Base-by-base conservation (phyloP, 1,140 invertebrate genomes). In the Orchesella cincta region DNA sequence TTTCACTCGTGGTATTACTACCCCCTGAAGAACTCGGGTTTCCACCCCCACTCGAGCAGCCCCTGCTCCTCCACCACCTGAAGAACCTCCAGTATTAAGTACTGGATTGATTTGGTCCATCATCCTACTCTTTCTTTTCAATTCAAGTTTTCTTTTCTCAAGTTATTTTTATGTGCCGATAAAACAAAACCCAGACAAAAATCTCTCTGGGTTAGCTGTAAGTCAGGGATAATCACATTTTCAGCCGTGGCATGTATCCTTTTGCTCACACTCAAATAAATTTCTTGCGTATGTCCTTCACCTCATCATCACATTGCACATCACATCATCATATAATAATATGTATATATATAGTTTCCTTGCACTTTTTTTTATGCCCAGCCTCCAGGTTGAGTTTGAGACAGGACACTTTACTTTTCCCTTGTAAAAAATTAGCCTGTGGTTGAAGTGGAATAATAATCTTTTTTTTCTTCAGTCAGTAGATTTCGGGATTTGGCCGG, bases 341-440 rank as follows among this genome's bases (percentile, higher is more conserved):
- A n/a, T n/a, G n/a, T n/a, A n/a, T n/a, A n/a, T n/a, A n/a, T n/a
- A n/a, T n/a, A n/a, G n/a, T n/a, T n/a, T n/a, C n/a, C n/a, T n/a
- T n/a, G 54, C 16, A n/a, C 54, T 62, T 62, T 67, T 8, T 67
- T 33, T 33, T 31, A 12, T 31, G 26, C 31, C 33, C 62, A 12
- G 29, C 62, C 3, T 67, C 62, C 23, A 14, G 8, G 12, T 67
- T 26, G 5, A n/a, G n/a, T n/a, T n/a, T n/a, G n/a, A n/a, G n/a
- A n/a, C n/a, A n/a, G n/a, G n/a, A n/a, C n/a, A n/a, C n/a, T n/a
- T n/a, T n/a, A n/a, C n/a, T n/a, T n/a, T n/a, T n/a, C n/a, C n/a
- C n/a, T 67, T 67, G 62, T 67, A 67, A 67, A 67, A 67, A 67
- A 67, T 67, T 67, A 67, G 62, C 62, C 62, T 67, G 62, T 29